Percentiles rank a stretch among this genome's conserved stretches.
Conservation (phyloP, 2,113 vertebrate genomes). For the Gnathonemus longibarbis region DNA sequence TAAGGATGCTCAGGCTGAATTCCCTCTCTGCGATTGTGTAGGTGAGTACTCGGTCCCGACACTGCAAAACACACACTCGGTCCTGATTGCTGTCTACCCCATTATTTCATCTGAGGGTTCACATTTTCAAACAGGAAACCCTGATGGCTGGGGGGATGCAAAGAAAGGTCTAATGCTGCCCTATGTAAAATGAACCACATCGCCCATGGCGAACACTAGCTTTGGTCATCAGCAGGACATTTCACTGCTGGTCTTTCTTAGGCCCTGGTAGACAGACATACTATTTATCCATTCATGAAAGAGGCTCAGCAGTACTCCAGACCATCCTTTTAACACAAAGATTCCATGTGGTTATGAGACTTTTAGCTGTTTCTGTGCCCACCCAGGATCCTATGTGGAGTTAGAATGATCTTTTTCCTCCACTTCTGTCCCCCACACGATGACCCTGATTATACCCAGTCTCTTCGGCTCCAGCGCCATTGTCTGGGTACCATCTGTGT, state of each 20-base stretch:
- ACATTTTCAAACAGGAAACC: not conserved
- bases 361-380: not conserved
- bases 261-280: not conserved
- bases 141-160: not conserved
- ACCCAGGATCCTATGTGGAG: not conserved
- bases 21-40: slow-evolving; percentile 86
- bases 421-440: not conserved
- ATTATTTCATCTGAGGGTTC: not conserved
- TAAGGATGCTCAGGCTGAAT: slow-evolving; percentile 80
- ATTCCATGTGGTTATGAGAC: not conserved
- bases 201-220: not conserved
- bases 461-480: slow-evolving; percentile 28
- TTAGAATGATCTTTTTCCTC: not conserved
- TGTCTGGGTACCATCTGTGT: slow-evolving; percentile 35
- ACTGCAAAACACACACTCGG: not conserved
- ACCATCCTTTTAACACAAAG: not conserved
- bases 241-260: not conserved
- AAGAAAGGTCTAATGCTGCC: not conserved
- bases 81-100: not conserved
- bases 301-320: not conserved
- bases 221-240: not conserved
- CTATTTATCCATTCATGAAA: not conserved
- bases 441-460: slow-evolving; percentile 1
- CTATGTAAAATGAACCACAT: not conserved
- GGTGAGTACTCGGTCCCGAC: slow-evolving; percentile 62